phyloP scores from a whole-genome alignment of 2,113 vertebrate genomes.

The Ptilorrhoa leucosticta region DNA sequence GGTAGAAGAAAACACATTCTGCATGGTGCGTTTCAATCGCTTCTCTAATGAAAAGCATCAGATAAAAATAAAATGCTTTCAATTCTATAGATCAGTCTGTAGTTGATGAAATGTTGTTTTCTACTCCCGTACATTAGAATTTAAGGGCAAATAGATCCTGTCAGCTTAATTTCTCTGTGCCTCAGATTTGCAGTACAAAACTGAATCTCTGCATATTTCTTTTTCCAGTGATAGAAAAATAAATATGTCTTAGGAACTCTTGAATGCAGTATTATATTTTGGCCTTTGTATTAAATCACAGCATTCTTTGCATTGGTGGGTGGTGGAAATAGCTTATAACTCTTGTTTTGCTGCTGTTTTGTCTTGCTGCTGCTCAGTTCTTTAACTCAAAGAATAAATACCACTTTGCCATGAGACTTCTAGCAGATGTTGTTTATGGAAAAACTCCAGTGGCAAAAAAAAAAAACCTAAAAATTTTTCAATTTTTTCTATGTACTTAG shows the following conservation, averaged over 20 bases:
- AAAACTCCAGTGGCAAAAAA: not conserved
- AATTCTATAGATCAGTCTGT: not conserved
- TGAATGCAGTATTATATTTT: slow-evolving; percentile 3
- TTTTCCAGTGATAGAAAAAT: not conserved
- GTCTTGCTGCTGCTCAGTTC: not conserved
- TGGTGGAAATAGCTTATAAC: not conserved
- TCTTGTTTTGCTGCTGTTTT: not conserved
- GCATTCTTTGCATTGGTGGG: not conserved
- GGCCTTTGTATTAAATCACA: not conserved
- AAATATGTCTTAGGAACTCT: not conserved
- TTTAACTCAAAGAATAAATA: not conserved
- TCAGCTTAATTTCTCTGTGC: not conserved
- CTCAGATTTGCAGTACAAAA: not conserved
- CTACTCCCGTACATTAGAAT: not conserved
- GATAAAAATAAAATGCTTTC: slow-evolving; percentile 13
- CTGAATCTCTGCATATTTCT: not conserved
- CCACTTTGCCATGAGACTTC: not conserved
- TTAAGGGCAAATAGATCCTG: not conserved
- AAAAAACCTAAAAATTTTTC: too few species aligned
- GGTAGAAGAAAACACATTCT: slow-evolving; percentile 29
- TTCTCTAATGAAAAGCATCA: slow-evolving; percentile 18
- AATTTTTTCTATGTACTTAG: not conserved
- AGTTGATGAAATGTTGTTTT: slow-evolving; percentile 10
- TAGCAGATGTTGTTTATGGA: not conserved
- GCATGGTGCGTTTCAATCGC: not conserved